A percentile compares a stretch with the other conserved stretches of the same genome.
phyloP scores from a whole-genome alignment of 2,797 vertebrate species.

The Denticeps clupeoides region DNA sequence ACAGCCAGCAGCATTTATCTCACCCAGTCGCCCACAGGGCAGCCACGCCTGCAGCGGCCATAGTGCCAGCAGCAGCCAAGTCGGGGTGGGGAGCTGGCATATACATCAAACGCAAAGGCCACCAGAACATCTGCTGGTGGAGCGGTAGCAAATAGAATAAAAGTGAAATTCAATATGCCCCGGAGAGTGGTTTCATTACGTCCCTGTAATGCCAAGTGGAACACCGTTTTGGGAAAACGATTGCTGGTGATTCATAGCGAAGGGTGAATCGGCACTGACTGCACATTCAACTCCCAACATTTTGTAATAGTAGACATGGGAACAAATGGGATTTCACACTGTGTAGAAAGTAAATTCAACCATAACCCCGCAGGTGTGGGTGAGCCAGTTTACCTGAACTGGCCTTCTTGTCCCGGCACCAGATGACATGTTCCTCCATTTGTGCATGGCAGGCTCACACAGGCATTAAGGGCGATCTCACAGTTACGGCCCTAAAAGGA shows the following conservation, averaged over 20 bases:
- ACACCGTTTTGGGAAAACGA: conserved; percentile 3
- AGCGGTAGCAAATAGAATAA: neutral
- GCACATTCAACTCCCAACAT: too few relatives aligned
- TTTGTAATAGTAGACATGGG: too few relatives aligned
- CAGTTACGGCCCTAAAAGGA: conserved; percentile 77
- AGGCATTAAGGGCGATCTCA: conserved; percentile 81
- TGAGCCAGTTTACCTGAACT: conserved; percentile 71
- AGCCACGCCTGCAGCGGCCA: conserved; percentile 7
- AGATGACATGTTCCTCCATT: conserved; percentile 90
- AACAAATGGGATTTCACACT: too few relatives aligned
- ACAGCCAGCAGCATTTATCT: conserved; percentile 28
- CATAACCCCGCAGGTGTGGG: too few relatives aligned
- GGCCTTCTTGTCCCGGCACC: conserved; percentile 65
- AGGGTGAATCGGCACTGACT: too few relatives aligned
- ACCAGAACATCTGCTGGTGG: too few relatives aligned
- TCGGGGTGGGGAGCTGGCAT: too few relatives aligned
- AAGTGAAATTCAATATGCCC: neutral
- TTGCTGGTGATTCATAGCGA: neutral
- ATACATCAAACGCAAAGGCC: too few relatives aligned
- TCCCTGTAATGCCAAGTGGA: conserved; percentile 25
- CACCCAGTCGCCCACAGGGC: conserved; percentile 17
- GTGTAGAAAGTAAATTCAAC: too few relatives aligned
- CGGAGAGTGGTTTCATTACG: conserved; percentile 14
- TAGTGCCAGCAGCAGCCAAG: too few relatives aligned
- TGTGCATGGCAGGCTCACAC: conserved; percentile 79